Evolutionary conservation across 1,140 invertebrate species (phyloP).

Genomic region (Heliconius eleuchia): DNA sequence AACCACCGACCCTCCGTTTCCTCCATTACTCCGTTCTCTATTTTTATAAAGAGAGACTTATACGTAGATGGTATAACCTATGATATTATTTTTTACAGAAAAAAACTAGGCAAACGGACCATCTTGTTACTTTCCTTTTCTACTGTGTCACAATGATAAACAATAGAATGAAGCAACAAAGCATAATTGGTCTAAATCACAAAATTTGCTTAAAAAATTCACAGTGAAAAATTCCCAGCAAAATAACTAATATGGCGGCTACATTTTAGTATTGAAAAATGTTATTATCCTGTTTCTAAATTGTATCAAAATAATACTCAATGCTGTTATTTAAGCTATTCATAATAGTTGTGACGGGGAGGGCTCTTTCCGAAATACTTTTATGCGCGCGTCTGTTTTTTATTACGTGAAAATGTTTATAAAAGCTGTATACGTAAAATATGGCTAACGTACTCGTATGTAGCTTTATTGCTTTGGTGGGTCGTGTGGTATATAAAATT

Average conservation of each 20-base stretch:
- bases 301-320: constrained; percentile 11
- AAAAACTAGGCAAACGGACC: no score
- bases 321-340: constrained; percentile 24
- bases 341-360: constrained; percentile 21
- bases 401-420: constrained; percentile 30
- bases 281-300: neutral
- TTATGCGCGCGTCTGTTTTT: constrained; percentile 31
- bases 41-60: no score
- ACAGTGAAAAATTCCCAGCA: neutral
- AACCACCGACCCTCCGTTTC: no score
- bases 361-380: constrained; percentile 22
- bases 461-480: neutral
- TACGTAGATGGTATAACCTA: no score
- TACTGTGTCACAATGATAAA: no score
- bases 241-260: no score
- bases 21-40: no score
- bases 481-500: neutral
- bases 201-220: neutral
- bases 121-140: no score
- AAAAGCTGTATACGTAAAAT: constrained; percentile 32
- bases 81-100: no score
- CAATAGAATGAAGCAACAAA: no score
- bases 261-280: neutral
- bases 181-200: neutral
- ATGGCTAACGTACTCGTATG: constrained; percentile 12